A percentile compares a stretch with the other conserved stretches of the same genome.
Conservation (phyloP, 1,140 invertebrate species). For the Euura lappo region DNA sequence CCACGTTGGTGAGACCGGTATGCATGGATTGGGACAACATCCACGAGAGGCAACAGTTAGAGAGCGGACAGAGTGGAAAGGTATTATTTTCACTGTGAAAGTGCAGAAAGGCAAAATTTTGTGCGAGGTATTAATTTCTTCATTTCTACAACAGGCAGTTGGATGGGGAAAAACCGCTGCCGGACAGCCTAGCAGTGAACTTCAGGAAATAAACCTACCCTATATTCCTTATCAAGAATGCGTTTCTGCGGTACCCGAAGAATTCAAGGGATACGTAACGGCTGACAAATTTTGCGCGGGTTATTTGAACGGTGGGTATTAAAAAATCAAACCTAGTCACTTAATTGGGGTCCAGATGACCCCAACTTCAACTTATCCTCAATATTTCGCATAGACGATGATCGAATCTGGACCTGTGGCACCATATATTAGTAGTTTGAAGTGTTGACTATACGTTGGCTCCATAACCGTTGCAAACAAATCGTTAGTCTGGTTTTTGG, state of each 20-base stretch:
- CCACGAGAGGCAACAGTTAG: conserved; percentile 51
- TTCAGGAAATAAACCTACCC: conserved; percentile 34
- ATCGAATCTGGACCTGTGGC: too few species aligned
- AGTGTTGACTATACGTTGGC: too few species aligned
- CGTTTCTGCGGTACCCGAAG: conserved; percentile 29
- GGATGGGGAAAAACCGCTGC: conserved; percentile 38
- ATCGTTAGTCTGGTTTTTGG: not conserved
- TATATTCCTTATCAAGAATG: conserved; percentile 36
- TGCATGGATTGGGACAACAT: conserved; percentile 55
- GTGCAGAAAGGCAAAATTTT: too few species aligned
- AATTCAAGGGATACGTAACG: conserved; percentile 38
- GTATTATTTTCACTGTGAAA: conserved; percentile 2
- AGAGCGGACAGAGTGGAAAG: conserved; percentile 29
- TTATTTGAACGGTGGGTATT: conserved; percentile 35
- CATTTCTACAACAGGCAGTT: conserved; percentile 24
- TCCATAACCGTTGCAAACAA: too few species aligned
- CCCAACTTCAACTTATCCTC: too few species aligned
- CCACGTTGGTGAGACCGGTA: conserved; percentile 48
- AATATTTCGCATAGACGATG: too few species aligned
- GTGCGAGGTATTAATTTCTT: too few species aligned
- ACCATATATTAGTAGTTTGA: too few species aligned
- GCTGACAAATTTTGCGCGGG: conserved; percentile 44
- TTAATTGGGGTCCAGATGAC: too few species aligned
- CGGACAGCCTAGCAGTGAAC: conserved; percentile 27
- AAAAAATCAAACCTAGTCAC: too few species aligned